A percentile compares a stretch with the other conserved stretches of the same genome.
phyloP scores from a whole-genome alignment of 2,888 invertebrate genomes.

The Ceraclea dissimilis region DNA sequence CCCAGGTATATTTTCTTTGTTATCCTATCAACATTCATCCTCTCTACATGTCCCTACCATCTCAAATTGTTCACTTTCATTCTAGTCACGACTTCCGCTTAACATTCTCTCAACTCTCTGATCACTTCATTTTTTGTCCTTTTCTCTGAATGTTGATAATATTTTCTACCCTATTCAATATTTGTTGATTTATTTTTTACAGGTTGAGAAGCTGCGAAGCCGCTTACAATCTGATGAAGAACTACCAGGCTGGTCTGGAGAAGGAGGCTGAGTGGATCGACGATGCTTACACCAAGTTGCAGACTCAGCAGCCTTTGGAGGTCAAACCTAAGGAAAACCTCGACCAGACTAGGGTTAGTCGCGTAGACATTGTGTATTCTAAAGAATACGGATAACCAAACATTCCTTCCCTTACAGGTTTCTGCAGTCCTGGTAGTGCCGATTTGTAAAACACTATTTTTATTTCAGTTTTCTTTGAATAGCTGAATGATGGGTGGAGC shows the following conservation, averaged over 20 bases:
- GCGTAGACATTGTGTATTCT: not conserved
- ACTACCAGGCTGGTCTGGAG: slow-evolving; percentile 81
- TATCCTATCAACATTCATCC: too few relatives aligned
- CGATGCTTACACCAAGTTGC: slow-evolving; percentile 73
- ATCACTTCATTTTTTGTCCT: too few relatives aligned
- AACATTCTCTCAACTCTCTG: too few relatives aligned
- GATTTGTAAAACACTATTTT: too few relatives aligned
- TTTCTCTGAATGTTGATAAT: too few relatives aligned
- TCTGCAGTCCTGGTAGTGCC: not conserved
- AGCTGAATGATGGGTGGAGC: too few relatives aligned
- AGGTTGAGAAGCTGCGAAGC: slow-evolving; percentile 86
- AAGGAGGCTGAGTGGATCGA: slow-evolving; percentile 87
- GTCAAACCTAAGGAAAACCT: slow-evolving; percentile 65
- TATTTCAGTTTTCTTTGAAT: not conserved
- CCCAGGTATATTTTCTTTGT: too few relatives aligned
- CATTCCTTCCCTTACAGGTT: not conserved
- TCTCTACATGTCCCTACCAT: too few relatives aligned
- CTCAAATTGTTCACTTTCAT: too few relatives aligned
- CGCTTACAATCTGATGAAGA: slow-evolving; percentile 83
- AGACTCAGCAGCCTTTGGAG: slow-evolving; percentile 63
- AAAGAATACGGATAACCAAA: slow-evolving; percentile 4
- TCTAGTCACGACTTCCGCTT: too few relatives aligned
- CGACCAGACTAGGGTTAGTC: slow-evolving; percentile 70
- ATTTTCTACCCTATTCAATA: too few relatives aligned
- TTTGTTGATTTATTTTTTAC: too few relatives aligned